Evolutionary conservation across 1,140 invertebrate species (phyloP).

Genomic region (Streblospio benedicti): DNA sequence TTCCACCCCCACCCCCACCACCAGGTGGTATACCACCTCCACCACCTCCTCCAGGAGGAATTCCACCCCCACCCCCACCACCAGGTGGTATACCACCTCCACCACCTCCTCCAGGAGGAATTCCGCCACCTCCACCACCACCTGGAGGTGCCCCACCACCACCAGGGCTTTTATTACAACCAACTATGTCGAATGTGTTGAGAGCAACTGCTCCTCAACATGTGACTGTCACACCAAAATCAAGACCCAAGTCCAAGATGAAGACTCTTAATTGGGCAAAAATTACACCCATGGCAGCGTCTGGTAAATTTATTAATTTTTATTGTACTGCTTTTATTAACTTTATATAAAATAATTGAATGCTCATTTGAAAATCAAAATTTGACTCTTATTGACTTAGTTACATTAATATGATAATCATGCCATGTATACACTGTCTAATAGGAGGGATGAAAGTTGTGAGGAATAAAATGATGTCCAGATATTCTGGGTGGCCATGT

Average conservation of each 20-base stretch:
- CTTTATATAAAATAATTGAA: too few species aligned
- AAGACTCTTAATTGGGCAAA: constrained; percentile 44
- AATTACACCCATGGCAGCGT: constrained; percentile 28
- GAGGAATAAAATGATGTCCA: too few species aligned
- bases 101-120: constrained; percentile 9
- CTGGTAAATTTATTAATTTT: constrained; percentile 27
- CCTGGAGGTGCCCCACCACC: constrained; percentile 7
- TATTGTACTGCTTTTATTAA: too few species aligned
- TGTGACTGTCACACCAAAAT: background rate
- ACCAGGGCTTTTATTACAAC: too few species aligned
- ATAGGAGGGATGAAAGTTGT: too few species aligned
- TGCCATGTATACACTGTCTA: too few species aligned
- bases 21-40: constrained; percentile 23
- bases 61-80: constrained; percentile 2
- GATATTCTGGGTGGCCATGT: too few species aligned
- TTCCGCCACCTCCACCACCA: constrained; percentile 6
- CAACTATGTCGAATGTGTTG: background rate
- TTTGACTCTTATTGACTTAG: too few species aligned
- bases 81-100: background rate
- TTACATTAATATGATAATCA: too few species aligned
- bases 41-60: constrained; percentile 5
- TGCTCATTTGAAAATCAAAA: too few species aligned
- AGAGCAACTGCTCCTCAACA: constrained; percentile 2
- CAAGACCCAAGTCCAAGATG: constrained; percentile 40
- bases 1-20: constrained; percentile 47